Evolutionary conservation across 1,140 invertebrate species (phyloP).

Genomic region (Schmidtea mediterranea): DNA sequence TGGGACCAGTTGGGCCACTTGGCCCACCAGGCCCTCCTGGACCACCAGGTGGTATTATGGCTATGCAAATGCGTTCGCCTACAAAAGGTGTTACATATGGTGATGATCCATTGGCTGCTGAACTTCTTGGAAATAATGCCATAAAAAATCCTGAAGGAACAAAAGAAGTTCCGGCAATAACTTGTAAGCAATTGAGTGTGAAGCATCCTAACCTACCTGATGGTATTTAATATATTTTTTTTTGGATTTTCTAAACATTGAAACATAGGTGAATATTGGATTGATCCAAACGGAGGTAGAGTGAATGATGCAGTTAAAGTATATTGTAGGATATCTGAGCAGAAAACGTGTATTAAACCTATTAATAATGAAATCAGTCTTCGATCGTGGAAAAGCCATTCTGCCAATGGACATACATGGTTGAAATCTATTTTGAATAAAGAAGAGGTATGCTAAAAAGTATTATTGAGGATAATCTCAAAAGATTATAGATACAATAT

Average conservation of each 20-base stretch:
- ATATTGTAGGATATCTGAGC: not conserved
- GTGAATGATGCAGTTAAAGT: constrained; percentile 3
- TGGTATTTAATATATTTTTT: constrained; percentile 1
- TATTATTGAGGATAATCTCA: too few relatives aligned
- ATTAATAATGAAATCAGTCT: not conserved
- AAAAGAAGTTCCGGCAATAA: constrained; percentile 1
- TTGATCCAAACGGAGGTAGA: constrained; percentile 5
- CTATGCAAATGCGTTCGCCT: not conserved
- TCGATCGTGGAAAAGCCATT: not conserved
- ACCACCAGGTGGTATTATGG: constrained; percentile 1
- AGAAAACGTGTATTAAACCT: constrained; percentile 1
- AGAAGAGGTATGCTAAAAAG: too few relatives aligned
- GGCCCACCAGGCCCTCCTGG: constrained; percentile 5
- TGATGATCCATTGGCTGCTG: not conserved
- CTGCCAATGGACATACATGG: too few relatives aligned
- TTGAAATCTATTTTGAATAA: too few relatives aligned
- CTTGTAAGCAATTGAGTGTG: not conserved
- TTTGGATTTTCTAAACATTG: too few relatives aligned
- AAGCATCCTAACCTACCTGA: not conserved
- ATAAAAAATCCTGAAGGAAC: constrained; percentile 4
- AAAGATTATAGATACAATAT: too few relatives aligned
- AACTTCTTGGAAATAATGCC: constrained; percentile 3
- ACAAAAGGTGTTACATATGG: constrained; percentile 1
- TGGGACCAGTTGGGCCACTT: not conserved
- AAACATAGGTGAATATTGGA: constrained; percentile 3